Base-by-base conservation (phyloP, 2,888 invertebrate genomes). In the Lasius fuliginosus region DNA sequence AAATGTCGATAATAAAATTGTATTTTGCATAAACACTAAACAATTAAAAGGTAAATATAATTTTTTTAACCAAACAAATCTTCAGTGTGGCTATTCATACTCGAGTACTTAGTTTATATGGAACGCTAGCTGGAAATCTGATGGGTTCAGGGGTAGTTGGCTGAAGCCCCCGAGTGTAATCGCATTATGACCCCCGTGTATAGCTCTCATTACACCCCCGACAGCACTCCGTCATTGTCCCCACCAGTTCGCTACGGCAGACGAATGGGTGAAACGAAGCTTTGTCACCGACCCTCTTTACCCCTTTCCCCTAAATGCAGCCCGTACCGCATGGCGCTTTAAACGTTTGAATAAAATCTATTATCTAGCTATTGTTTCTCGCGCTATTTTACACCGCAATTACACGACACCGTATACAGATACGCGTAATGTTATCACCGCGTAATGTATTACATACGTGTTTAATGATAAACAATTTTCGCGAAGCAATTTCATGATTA, bases 151-250 rank as follows among this genome's bases (percentile, higher is more conserved):
- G 92, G 93, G 92, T 94, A 92, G 92, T 92, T 93, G 92, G 92
- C 92, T 92, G 94, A 94, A 94, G 94, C 94, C 94, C 92, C 92
- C 91, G 92, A 92, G 92, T 92, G 91, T 94, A 94, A 94, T 94
- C 94, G 94, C 93, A 94, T 94, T 94, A 94, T 89, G 89, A 89
- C 91, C 93, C 92, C 92, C 91, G 89, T 89, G 91, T 90, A 92
- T 89, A 90, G 92, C 91, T 92, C 92, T 91, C 91, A 93, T 93
- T 92, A 92, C 92, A 91, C 88, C 90, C 90, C 91, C 86, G 88
- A 88, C 88, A 87, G 83, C 85, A 84, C 87, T 89, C 85, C 85
- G 86, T 85, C 88, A 84, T 67, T 68, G 85, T 67, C 27, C 53
- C 82, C 33, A 33, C 67, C 42, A 73, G 69, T 71, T 83, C 79